Evolutionary conservation across 2,797 vertebrate genomes (phyloP).

Genomic region (Lutjanus campechanus): DNA sequence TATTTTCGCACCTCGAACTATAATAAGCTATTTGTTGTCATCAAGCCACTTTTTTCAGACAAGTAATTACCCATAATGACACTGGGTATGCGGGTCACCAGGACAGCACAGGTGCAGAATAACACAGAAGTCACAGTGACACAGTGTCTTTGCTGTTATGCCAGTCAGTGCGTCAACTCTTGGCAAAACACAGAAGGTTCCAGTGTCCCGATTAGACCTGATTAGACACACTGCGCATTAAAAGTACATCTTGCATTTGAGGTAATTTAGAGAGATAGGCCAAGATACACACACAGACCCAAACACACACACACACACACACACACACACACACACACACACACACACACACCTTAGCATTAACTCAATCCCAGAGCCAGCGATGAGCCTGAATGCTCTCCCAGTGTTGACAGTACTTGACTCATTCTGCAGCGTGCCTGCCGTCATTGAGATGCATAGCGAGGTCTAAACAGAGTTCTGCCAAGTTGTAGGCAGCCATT

Average conservation of each 20-base stretch:
- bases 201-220: conserved; percentile 20
- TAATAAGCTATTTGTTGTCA: conserved; percentile 64
- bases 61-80: conserved; percentile 62
- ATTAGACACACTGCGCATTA: conserved; percentile 13
- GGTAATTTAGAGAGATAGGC: conserved; percentile 16
- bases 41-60: conserved; percentile 21
- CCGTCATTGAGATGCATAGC: conserved; percentile 81
- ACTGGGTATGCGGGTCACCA: conserved; percentile 33
- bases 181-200: conserved; percentile 19
- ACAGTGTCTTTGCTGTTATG: conserved; percentile 20
- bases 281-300: conserved; percentile 7
- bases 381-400: conserved; percentile 60
- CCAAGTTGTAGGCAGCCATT: conserved; percentile 78
- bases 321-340: conserved; percentile 22
- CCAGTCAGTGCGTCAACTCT: conserved; percentile 22
- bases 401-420: conserved; percentile 69
- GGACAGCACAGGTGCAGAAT: conserved; percentile 13
- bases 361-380: conserved; percentile 41
- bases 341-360: conserved; percentile 41
- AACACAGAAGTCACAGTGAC: conserved; percentile 37
- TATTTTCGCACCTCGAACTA: conserved; percentile 46
- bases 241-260: conserved; percentile 21
- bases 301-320: conserved; percentile 35
- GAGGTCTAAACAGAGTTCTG: conserved; percentile 65
- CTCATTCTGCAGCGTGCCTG: conserved; percentile 75